phyloP scores from a whole-genome alignment of 2,113 vertebrate genomes.

The Diphyllodes magnificus region DNA sequence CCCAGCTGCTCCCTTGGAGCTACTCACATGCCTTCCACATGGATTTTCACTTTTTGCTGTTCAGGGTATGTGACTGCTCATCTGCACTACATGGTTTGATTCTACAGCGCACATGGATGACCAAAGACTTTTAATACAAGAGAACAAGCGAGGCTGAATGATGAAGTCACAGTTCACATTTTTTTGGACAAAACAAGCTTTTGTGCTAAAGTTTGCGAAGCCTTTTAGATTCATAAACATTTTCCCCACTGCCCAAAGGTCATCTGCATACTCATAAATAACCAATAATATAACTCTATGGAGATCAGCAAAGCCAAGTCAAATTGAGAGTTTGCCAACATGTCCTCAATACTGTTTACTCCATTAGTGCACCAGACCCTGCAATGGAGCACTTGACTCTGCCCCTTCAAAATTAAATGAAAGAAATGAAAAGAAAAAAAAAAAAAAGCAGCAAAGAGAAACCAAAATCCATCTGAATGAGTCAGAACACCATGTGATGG shows the following conservation, averaged over 20 bases:
- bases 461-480: constrained; percentile 12
- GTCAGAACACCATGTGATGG: not conserved
- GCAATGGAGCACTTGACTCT: constrained; percentile 19
- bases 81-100: not conserved
- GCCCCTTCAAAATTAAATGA: not conserved
- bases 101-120: not conserved
- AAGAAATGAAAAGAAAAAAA: not conserved
- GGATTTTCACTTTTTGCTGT: not conserved
- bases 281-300: constrained; percentile 41
- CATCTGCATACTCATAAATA: constrained; percentile 49
- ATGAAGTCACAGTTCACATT: constrained; percentile 43
- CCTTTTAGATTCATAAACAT: constrained; percentile 56
- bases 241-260: constrained; percentile 41
- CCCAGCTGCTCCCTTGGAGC: not conserved
- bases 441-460: not conserved
- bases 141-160: not conserved
- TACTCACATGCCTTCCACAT: not conserved
- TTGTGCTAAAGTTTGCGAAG: constrained; percentile 5
- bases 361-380: not conserved
- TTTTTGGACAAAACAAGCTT: constrained; percentile 39
- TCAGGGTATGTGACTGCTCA: not conserved
- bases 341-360: constrained; percentile 42
- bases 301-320: constrained; percentile 37
- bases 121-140: not conserved
- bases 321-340: constrained; percentile 40